A percentile compares a stretch with the other conserved stretches of the same genome.
phyloP scores from a whole-genome alignment of 2,888 invertebrate species.

The Catocala fraxini region DNA sequence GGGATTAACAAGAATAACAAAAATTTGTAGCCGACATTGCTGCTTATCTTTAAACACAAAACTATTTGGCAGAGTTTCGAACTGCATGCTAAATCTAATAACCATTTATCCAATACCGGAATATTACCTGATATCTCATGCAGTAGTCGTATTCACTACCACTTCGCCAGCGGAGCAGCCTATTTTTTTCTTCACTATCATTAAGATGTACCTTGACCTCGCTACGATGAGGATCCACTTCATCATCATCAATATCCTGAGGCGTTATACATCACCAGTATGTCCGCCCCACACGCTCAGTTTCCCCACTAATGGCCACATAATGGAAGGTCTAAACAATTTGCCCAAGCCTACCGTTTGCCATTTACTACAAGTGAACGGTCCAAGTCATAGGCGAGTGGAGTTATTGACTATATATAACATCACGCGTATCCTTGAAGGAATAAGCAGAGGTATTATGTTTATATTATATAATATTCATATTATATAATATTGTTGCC shows the following conservation, averaged over 20 bases:
- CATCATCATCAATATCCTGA: neutral
- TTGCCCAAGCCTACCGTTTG: slow-evolving; percentile 69
- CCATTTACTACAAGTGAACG: slow-evolving; percentile 61
- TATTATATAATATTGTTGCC: no score
- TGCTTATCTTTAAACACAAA: no score
- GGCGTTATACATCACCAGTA: slow-evolving; percentile 33
- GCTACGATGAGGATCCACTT: neutral
- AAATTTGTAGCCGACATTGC: no score
- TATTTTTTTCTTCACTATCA: neutral
- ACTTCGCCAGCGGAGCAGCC: no score
- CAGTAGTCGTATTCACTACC: no score
- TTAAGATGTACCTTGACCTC: neutral
- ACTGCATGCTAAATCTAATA: no score
- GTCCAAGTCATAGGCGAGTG: slow-evolving; percentile 49
- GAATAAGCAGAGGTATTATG: no score
- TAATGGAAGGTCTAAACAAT: slow-evolving; percentile 84
- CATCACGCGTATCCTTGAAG: neutral
- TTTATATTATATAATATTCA: no score
- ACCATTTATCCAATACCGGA: no score
- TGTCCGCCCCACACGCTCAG: slow-evolving; percentile 37
- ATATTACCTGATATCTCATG: no score
- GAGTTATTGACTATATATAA: neutral
- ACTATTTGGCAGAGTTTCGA: no score
- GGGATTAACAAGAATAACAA: no score
- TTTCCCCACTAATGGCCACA: slow-evolving; percentile 58